Evolutionary conservation across 2,888 invertebrate species (phyloP).

Genomic region (Latheticus oryzae): DNA sequence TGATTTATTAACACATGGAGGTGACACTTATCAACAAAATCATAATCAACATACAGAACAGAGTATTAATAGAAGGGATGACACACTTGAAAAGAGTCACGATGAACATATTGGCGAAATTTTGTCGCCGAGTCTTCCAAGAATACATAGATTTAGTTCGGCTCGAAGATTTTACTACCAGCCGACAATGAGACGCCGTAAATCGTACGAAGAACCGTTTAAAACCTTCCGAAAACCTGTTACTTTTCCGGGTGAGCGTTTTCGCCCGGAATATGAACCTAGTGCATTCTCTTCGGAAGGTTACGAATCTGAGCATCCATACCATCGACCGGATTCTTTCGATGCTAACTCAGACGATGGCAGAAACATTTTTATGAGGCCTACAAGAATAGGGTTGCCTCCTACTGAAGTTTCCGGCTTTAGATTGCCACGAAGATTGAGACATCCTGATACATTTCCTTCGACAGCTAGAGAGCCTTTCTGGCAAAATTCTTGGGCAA

Average conservation of each 20-base stretch:
- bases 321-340: constrained; percentile 35
- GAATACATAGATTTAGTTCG: constrained; percentile 26
- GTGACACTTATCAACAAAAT: constrained; percentile 53
- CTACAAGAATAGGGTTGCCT: constrained; percentile 44
- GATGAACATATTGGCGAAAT: constrained; percentile 65
- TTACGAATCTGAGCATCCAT: constrained; percentile 38
- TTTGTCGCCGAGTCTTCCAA: constrained; percentile 56
- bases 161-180: constrained; percentile 21
- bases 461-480: constrained; percentile 52
- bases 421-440: constrained; percentile 49
- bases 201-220: constrained; percentile 50
- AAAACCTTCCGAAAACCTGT: constrained; percentile 46
- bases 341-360: constrained; percentile 41
- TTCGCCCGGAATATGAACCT: constrained; percentile 55
- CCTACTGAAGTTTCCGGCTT: constrained; percentile 48
- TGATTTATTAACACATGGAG: constrained; percentile 52
- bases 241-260: constrained; percentile 50
- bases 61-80: constrained; percentile 44
- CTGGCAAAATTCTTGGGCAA: constrained; percentile 54
- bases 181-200: constrained; percentile 41
- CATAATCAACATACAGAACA: constrained; percentile 28
- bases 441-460: constrained; percentile 50
- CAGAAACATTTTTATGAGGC: constrained; percentile 28
- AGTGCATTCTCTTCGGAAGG: constrained; percentile 49
- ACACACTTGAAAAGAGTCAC: constrained; percentile 47